Base-by-base conservation (phyloP, 2,797 vertebrate genomes). In the Calcarius lapponicus region DNA sequence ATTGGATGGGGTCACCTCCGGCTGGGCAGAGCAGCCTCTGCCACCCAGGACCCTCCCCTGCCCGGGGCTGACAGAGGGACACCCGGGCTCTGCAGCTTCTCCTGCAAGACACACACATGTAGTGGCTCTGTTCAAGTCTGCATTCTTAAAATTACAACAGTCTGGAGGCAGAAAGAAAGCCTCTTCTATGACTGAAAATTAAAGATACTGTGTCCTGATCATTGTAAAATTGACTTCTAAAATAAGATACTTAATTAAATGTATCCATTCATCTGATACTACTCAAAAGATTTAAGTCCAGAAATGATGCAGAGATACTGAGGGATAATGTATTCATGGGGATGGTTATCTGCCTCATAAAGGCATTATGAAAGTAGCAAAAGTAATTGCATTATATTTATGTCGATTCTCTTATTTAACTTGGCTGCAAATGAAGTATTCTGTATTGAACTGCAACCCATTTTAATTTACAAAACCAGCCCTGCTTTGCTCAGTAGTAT, bases 391-490 rank as follows among this genome's bases (percentile, higher is more conserved):
- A 89, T 95, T 96, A 86, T 96, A 92, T 97, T 96, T 96, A 96
- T 97, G 96, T 95, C 94, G 74, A 92, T 96, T 96, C 89, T 97
- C 93, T 96, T 97, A 91, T 93, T 97, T 96, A 96, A 96, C 94
- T 96, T 88, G 60, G 71, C 94, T 94, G 79, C 95, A 96, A 97
- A 96, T 85, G 92, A 96, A 95, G 91, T 85, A 89, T 92, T 95
- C 93, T 91, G 91, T 96, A 97, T 93, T 97, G 94, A 96, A 91
- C 91, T 93, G 86, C 96, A 95, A 90, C 90, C 93, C 93, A 80
- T 93, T 95, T 96, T 95, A 96, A 95, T 97, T 95, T 96, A 93
- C 92, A 93, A 93, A 95, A 89, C 75, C 75, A 80, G 90, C 86
- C 85, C 84, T 69, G 79, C 88, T 93, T 94, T 92, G 87, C 95